phyloP scores from a whole-genome alignment of 1,140 invertebrate species.

The honey bee (Apis mellifera) region Amel_HAv3.1 CM009932.2:9511501-9512000 shows the following conservation, averaged over 20 bases:
- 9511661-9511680: slow-evolving; percentile 66
- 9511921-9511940: slow-evolving; percentile 69
- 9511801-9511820: background rate
- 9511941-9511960: slow-evolving; percentile 71
- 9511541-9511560: background rate
- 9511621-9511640: slow-evolving; percentile 66
- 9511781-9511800: background rate
- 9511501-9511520: slow-evolving; percentile 62
- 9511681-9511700: slow-evolving; percentile 59
- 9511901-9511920: slow-evolving; percentile 73
- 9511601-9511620: background rate
- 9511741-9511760: background rate
- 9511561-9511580: background rate
- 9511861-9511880: slow-evolving; percentile 68
- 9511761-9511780: background rate
- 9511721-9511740: slow-evolving; percentile 63
- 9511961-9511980: slow-evolving; percentile 72
- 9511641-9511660: slow-evolving; percentile 61
- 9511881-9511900: slow-evolving; percentile 71
- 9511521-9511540: background rate
- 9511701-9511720: slow-evolving; percentile 65
- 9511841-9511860: slow-evolving; percentile 70
- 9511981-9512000: slow-evolving; percentile 74
- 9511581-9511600: too few relatives aligned
- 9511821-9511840: slow-evolving; percentile 46